Conservation (phyloP, 30 jellyfish, hydroid and myxozoan species). For the Nemopilema nomurai region DNA sequence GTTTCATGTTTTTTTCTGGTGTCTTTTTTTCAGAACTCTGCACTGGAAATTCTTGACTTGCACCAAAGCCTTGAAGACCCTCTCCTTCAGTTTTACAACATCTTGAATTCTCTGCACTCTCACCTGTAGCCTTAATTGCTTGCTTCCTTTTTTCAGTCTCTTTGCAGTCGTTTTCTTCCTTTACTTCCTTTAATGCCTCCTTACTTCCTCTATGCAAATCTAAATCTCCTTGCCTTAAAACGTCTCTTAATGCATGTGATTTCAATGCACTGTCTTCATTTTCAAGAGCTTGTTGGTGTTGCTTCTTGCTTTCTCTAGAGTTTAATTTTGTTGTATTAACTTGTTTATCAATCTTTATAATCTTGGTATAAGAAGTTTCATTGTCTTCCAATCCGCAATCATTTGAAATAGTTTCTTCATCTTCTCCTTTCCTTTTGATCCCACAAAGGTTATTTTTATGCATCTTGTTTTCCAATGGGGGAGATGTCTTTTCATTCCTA, state of each 20-base stretch:
- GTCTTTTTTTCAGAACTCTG: neutral
- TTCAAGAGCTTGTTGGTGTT: neutral
- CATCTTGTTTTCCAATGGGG: neutral
- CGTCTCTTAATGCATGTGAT: no score
- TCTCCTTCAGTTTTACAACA: neutral
- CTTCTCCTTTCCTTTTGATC: neutral
- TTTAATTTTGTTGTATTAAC: neutral
- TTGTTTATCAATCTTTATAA: neutral
- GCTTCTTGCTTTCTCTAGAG: neutral
- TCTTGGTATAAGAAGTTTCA: neutral
- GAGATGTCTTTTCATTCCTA: neutral
- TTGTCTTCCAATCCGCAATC: neutral
- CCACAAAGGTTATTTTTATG: neutral
- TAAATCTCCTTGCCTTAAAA: no score
- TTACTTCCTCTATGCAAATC: no score
- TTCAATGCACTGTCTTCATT: no score
- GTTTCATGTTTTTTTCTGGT: conserved; percentile 8
- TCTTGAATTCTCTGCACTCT: neutral
- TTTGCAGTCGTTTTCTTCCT: no score
- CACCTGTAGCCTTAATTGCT: neutral
- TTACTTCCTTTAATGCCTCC: no score
- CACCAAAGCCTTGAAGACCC: no score
- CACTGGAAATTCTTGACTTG: conserved; percentile 30
- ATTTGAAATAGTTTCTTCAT: neutral
- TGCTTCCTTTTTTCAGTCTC: neutral